Evolutionary conservation across 2,888 invertebrate genomes (phyloP), one percentile per base, ranked within the genome.

Genomic region (Junonia oenone): DNA sequence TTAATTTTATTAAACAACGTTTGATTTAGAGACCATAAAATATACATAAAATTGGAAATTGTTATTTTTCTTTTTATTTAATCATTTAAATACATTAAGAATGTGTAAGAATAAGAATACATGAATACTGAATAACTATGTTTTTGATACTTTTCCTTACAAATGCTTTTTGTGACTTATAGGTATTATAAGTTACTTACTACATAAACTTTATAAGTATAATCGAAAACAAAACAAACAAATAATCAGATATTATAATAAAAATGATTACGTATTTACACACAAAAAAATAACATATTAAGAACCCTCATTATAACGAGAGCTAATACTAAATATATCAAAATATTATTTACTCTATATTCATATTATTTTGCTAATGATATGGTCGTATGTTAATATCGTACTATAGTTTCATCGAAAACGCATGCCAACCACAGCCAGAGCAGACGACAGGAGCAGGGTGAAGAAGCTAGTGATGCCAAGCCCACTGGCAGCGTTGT

Each of bases 401-500:
- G 13, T 2, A 43, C 6, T 22, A 6, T 3, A 6, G 2, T 43
- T 37, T 69, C 68, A 75, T 69, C 76, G 71, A 69, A 73, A 75
- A 31, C 80, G 75, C 11, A 79, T 45, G 15, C 74, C 62, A 1
- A 75, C 11, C 1, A 81, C 61, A 1, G 87, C 86, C 14, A 82
- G 9, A 13, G 69, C 61, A 1, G 90, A 88, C 15, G 75, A 43
- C n/a, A 83, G 11, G 1, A 91, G 68, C 1, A 90, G 68, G 1
- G 70, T 68, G 49, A 82, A 1, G 65, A 90, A 89, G 51, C 80
- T 83, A 0, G 77, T 75, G 63, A 79, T 61, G 69, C 81, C 83
- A 64, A 73, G 89, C 62, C 71, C 72, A 6, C 69, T 64, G 0
- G 91, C 92, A 0, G 87, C 82, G 68, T 95, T 95, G 89, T 96